Evolutionary conservation across 2,888 invertebrate species (phyloP).

Genomic region (Abscondita cerata): DNA sequence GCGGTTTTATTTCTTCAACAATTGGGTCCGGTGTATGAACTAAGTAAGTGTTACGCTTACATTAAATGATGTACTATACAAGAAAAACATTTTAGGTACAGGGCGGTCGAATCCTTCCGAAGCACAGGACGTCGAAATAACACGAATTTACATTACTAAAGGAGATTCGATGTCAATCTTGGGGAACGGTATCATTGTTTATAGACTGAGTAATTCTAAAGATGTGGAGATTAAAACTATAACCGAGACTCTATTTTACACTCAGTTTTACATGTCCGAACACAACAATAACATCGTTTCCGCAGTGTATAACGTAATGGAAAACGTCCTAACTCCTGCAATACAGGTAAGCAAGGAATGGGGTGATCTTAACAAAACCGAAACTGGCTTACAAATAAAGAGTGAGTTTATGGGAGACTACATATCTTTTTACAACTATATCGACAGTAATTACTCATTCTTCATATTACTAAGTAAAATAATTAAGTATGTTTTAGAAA

Average conservation of each 20-base stretch:
- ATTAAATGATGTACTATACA: no score
- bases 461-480: neutral
- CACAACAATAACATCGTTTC: constrained; percentile 49
- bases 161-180: constrained; percentile 64
- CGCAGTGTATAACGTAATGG: constrained; percentile 48
- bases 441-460: constrained; percentile 59
- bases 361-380: constrained; percentile 62
- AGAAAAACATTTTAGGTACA: constrained; percentile 65
- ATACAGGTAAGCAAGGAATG: constrained; percentile 61
- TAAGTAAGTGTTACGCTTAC: constrained; percentile 69
- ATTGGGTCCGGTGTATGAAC: constrained; percentile 67
- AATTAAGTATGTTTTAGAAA: constrained; percentile 58
- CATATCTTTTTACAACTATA: constrained; percentile 63
- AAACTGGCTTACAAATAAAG: constrained; percentile 59
- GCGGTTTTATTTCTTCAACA: constrained; percentile 74
- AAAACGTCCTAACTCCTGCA: constrained; percentile 57
- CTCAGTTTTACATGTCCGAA: constrained; percentile 48
- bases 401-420: constrained; percentile 66
- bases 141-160: constrained; percentile 69
- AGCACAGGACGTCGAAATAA: constrained; percentile 54
- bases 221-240: constrained; percentile 70
- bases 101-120: constrained; percentile 64
- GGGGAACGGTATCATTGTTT: constrained; percentile 73
- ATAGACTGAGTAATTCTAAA: constrained; percentile 67
- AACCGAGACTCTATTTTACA: constrained; percentile 61